Conservation (phyloP, 1,140 invertebrate species). For the Thaumetopoea pityocampa region DNA sequence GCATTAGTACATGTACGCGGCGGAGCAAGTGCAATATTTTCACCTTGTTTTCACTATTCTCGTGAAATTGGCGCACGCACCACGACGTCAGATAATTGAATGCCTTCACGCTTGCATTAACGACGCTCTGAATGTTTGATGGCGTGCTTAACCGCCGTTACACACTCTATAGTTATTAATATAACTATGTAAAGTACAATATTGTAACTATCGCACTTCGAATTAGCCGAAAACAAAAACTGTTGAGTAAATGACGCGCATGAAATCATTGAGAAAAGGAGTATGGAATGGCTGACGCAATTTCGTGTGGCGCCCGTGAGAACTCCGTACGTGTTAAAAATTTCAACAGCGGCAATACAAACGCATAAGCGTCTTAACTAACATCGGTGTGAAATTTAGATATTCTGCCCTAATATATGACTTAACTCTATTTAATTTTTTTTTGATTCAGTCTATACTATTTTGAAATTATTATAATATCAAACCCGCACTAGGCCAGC, state of each 20-base stretch:
- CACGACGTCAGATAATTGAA: constrained; percentile 49
- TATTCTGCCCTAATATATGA: constrained; percentile 15
- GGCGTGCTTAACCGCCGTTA: constrained; percentile 18
- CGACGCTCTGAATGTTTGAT: constrained; percentile 44
- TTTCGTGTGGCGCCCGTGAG: constrained; percentile 37
- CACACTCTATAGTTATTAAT: constrained; percentile 8
- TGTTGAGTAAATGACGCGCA: not conserved
- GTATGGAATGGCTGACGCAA: constrained; percentile 32
- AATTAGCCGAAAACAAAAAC: constrained; percentile 7
- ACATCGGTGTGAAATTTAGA: constrained; percentile 21
- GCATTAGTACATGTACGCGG: constrained; percentile 24
- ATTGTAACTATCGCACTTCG: too few relatives aligned
- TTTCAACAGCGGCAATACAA: constrained; percentile 38
- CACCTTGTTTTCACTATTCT: constrained; percentile 64
- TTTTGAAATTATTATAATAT: too few relatives aligned
- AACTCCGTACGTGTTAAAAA: constrained; percentile 60
- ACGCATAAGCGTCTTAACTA: constrained; percentile 25
- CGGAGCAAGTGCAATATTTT: constrained; percentile 58
- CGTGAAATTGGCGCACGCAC: constrained; percentile 61
- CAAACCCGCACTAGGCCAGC: too few relatives aligned
- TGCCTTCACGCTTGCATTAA: constrained; percentile 60
- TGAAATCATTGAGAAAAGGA: constrained; percentile 13
- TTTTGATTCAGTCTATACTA: not conserved
- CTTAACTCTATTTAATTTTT: constrained; percentile 8
- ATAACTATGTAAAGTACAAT: constrained; percentile 3